Base-by-base conservation (phyloP, 2,113 vertebrate species). In the Brachirus orientalis region DNA sequence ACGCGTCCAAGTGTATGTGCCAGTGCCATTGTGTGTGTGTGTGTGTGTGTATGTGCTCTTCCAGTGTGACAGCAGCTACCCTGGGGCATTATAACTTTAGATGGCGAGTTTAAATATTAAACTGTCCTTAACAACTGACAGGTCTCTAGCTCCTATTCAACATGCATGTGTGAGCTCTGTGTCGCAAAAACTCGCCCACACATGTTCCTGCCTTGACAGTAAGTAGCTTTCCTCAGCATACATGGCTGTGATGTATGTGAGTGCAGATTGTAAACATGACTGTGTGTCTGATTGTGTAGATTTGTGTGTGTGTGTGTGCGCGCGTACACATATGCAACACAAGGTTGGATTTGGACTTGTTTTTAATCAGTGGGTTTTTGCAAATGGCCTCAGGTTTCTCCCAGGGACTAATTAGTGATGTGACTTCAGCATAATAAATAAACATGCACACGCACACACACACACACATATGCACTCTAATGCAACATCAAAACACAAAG, bases 331-430 rank as follows among this genome's bases (percentile, higher is more conserved):
- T 61, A 55, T 55, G 75, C 46, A 59, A 83, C 80, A 83, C 88
- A 82, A 83, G 79, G 83, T 88, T 90, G 85, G 87, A 90, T 87
- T 86, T 86, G 79, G 85, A 81, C 87, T 91, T 93, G 86, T 91
- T 93, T 90, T 91, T 91, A 91, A 91, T 93, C 89, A 90, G 89
- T 88, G 85, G 89, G 92, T 90, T 89, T 91, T 89, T 87, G 86
- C 86, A 91, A 91, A 89, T 88, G 86, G 88, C 91, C 90, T 84
- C 84, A 38, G 84, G 91, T 84, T 91, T 87, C 90, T 91, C 91
- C 92, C 81, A 87, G 90, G 91, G 92, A 91, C 91, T 91, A 91
- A 93, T 93, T 93, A 92, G 90, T 73, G 84, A 91, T 91, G 91
- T 91, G 92, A 88, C 89, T 91, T 83, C 65, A 45, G 86, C 75